Conservation (phyloP, 2,888 invertebrate genomes). For the Villa cingulata region DNA sequence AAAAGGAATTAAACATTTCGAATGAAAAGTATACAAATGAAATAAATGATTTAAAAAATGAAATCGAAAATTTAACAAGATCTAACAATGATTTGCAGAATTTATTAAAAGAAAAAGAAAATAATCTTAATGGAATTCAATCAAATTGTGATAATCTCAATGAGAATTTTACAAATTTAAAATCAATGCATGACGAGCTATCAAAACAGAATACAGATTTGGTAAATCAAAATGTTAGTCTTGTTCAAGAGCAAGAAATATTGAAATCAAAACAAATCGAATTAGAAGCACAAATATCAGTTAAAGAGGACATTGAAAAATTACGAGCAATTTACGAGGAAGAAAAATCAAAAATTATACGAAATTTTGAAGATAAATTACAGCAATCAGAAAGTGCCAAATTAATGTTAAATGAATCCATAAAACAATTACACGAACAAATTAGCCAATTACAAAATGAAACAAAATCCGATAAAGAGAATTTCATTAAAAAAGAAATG, state of each 20-base stretch:
- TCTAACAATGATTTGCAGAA: too few species aligned
- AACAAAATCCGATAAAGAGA: background rate
- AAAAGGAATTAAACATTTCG: background rate
- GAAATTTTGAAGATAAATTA: conserved; percentile 1
- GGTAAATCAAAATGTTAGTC: too few species aligned
- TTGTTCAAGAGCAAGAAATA: background rate
- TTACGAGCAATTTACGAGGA: conserved; percentile 15
- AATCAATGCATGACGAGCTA: too few species aligned
- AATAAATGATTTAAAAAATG: background rate
- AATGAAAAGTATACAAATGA: background rate
- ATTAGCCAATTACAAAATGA: conserved; percentile 5
- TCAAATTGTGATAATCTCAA: too few species aligned
- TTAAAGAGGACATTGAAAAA: too few species aligned
- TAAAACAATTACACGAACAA: conserved; percentile 4
- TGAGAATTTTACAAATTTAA: too few species aligned
- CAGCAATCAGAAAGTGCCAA: background rate
- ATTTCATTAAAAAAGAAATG: background rate
- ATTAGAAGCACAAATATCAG: too few species aligned
- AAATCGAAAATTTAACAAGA: background rate
- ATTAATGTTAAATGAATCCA: conserved; percentile 5
- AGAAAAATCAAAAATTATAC: conserved; percentile 5
- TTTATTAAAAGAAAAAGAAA: too few species aligned
- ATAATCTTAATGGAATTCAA: too few species aligned
- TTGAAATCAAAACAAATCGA: background rate
- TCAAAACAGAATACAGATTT: too few species aligned